Evolutionary conservation across 1,140 invertebrate genomes (phyloP).

Genomic region (Campoletis sonorensis): DNA sequence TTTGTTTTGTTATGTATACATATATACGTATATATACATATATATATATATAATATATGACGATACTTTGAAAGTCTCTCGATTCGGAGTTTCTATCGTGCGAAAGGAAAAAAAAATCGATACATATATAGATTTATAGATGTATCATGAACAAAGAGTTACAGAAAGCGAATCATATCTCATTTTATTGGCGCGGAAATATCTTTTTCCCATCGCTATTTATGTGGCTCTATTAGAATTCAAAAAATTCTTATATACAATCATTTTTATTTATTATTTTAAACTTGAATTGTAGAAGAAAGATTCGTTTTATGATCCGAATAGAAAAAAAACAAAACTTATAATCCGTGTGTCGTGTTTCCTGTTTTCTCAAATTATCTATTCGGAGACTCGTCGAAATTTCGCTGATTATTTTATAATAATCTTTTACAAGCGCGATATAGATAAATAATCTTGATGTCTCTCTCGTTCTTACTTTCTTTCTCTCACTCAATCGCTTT

Average conservation of each 20-base stretch:
- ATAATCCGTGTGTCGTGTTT: not conserved
- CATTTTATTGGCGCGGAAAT: not conserved
- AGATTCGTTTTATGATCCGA: not conserved
- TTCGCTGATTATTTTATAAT: conserved; percentile 17
- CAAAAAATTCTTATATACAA: not conserved
- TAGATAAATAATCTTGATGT: conserved; percentile 19
- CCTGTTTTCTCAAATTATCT: not conserved
- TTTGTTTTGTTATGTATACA: not conserved
- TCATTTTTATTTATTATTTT: not conserved
- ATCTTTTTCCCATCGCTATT: not conserved
- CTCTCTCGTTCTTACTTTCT: not conserved
- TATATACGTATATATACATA: not conserved
- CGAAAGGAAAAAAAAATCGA: too few species aligned
- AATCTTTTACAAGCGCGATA: conserved; percentile 7
- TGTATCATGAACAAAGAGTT: too few species aligned
- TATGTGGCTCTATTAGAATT: not conserved
- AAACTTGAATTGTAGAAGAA: not conserved
- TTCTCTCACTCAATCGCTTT: not conserved
- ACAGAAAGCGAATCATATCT: not conserved
- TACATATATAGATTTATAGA: too few species aligned
- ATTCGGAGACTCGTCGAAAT: conserved; percentile 17
- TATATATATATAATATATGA: not conserved
- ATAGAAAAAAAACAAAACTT: not conserved
- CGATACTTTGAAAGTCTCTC: too few species aligned
- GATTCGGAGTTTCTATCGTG: not conserved